Evolutionary conservation across 2,113 vertebrate genomes (phyloP), one percentile per base, ranked within the genome.

Genomic region (Hymenochirus boettgeri): DNA sequence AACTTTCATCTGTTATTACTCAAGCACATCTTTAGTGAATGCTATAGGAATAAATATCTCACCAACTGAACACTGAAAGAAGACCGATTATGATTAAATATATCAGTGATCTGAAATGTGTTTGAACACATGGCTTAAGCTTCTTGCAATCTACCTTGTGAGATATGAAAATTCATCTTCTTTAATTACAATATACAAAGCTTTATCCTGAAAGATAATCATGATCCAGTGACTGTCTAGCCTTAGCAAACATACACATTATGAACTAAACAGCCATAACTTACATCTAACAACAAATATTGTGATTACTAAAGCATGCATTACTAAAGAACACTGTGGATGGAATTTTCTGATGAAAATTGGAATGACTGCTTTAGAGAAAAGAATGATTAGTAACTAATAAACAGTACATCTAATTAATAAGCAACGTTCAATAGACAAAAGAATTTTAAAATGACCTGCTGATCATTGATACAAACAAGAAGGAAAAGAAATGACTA

Each of bases 111-210:
- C 48, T 37, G 39, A 4, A 18, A 48, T 57, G 57, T n/a, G 3
- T 19, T 21, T 6, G 13, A 46, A 35, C 54, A 24, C 19, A 33
- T 37, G 19, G 6, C 25, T 17, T 10, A 4, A n/a, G 25, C 9
- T 35, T 55, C 61, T 25, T 26, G 45, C 24, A 35, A 21, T 31
- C 33, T 23, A 12, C 10, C 22, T 47, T 29, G 4, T 6, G 13
- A 26, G 31, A 24, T 21, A 48, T 15, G 26, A 57, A 54, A 33
- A 65, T 65, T 57, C 52, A 65, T 65, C 53, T 54, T 48, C 37
- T 18, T 39, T 25, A 47, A 57, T 33, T 26, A 11, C 57, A 57
- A 65, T 69, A 69, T 69, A 69, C 57, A 60, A 59, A 39, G 54
- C 22, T 21, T 33, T 48, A 23, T 46, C 42, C 24, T 24, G 25